These are phyloP conservation scores for Oncorhynchus tshawytscha DNA, from an alignment of 2,113 vertebrate genomes.

Conservation along the genomic window DNA sequence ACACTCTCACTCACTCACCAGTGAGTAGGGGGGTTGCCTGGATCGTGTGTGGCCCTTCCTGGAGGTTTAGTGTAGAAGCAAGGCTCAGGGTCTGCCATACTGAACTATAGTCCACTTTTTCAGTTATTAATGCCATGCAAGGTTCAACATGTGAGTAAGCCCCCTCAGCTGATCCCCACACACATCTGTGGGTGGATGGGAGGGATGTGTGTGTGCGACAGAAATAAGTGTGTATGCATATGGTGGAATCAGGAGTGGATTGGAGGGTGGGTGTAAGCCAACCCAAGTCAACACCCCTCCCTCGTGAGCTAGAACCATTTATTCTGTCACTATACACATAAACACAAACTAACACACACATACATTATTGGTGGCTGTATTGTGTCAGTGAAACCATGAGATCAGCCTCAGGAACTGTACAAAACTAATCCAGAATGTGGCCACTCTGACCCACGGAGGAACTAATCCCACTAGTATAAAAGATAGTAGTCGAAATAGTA, in stretches of 20 bases:
- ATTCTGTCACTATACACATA: too few species aligned
- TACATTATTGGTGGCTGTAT: too few species aligned
- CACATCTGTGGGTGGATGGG: background rate
- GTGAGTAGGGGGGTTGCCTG: background rate
- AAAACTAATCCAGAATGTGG: too few species aligned
- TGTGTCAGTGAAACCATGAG: too few species aligned
- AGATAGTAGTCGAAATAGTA: too few species aligned
- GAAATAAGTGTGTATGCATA: background rate
- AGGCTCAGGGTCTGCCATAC: slow-evolving; percentile 4
- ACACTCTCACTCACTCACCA: background rate
- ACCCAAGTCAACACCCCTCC: too few species aligned
- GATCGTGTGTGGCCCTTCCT: background rate
- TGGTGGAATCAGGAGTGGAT: background rate
- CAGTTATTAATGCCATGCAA: slow-evolving; percentile 32
- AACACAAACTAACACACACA: too few species aligned
- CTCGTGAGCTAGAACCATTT: too few species aligned
- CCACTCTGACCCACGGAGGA: too few species aligned
- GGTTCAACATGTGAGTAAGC: slow-evolving; percentile 44
- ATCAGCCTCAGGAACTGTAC: too few species aligned
- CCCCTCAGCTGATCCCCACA: slow-evolving; percentile 46
- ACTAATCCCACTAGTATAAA: too few species aligned
- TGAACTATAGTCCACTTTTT: slow-evolving; percentile 15
- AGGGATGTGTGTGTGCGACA: slow-evolving; percentile 9
- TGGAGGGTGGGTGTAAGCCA: background rate
- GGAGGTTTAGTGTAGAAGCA: slow-evolving; percentile 5